Evolutionary conservation across 2,113 vertebrate genomes (phyloP), one percentile per base, ranked within the genome.

Genomic region (Carettochelys insculpta): DNA sequence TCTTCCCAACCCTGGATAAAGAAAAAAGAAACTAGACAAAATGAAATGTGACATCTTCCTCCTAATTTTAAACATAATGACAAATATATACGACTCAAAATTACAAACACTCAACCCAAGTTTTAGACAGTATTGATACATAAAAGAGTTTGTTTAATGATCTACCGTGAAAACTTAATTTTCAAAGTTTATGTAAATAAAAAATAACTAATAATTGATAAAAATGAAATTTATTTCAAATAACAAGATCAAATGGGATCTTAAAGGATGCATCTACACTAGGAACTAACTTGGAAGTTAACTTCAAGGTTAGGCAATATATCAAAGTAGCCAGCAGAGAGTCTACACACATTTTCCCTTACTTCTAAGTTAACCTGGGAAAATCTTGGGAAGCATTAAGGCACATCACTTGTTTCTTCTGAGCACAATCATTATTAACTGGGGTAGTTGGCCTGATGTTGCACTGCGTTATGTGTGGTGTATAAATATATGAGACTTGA

Each of bases 1-100:
- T 99, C 99, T 97, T 99, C 99, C 99, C 99, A 99, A 38, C 99
- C 99, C 99, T 99, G 92, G 3, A 73, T 79, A 48, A 83, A 87
- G 93, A 43, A 90, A 83, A 65, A 88, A 65, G 20, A 90, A 92
- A 92, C 53, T 11, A 87, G 90, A 90, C 58, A 47, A 71, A 90
- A 83, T 77, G 10, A 90, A 25, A 29, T 41, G 51, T 5, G 77
- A n/a, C 61, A 52, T 14, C 12, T 50, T 80, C 41, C 25, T 81
- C 34, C 2, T 52, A 11, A 92, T 54, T 5, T 80, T 4, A 16
- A 53, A 75, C 8, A 34, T 3, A 3, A 47, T 48, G 58, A 1
- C 53, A 6, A 7, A 25, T 12, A 75, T 29, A 85, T 90, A 80
- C 86, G 27, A 68, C 27, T 41, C 13, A 89, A 82, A 73, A 6